Percentiles rank a stretch among this genome's conserved stretches.
Evolutionary conservation across 1,140 invertebrate species (phyloP).

Genomic region (Ceratitis capitata): DNA sequence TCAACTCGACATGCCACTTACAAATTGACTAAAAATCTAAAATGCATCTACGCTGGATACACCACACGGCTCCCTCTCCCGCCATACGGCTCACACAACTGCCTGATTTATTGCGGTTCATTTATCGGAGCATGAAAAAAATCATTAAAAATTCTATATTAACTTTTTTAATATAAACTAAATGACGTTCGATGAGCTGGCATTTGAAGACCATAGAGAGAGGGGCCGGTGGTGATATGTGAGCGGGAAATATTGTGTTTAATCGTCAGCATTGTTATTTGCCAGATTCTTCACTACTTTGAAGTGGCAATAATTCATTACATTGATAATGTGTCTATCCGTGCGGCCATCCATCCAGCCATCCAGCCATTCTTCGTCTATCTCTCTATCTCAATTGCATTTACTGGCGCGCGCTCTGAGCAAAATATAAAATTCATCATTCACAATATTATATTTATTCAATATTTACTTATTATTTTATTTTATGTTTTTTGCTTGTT

Average conservation of each 20-base stretch:
- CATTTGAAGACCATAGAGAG: not conserved
- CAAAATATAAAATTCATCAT: constrained; percentile 25
- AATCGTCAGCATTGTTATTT: constrained; percentile 12
- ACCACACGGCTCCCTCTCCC: not conserved
- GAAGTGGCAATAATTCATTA: constrained; percentile 37
- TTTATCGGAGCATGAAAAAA: not conserved
- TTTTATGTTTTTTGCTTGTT: not conserved
- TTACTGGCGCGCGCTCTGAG: not conserved
- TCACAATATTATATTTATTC: constrained; percentile 21
- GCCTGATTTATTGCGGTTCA: constrained; percentile 32
- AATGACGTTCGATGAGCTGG: not conserved
- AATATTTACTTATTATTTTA: no score
- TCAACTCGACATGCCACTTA: not conserved
- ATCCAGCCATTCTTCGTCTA: no score
- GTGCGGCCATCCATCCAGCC: not conserved
- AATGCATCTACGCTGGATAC: not conserved
- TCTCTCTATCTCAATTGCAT: constrained; percentile 35
- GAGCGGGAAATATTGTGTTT: not conserved
- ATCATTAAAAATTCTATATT: not conserved
- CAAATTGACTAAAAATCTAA: constrained; percentile 37
- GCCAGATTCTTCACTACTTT: constrained; percentile 15
- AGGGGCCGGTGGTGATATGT: not conserved
- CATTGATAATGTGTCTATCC: constrained; percentile 34
- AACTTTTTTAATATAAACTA: constrained; percentile 30
- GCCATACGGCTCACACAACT: not conserved